Base-by-base conservation (phyloP, 2,113 vertebrate genomes). In the Trinectes maculatus region DNA sequence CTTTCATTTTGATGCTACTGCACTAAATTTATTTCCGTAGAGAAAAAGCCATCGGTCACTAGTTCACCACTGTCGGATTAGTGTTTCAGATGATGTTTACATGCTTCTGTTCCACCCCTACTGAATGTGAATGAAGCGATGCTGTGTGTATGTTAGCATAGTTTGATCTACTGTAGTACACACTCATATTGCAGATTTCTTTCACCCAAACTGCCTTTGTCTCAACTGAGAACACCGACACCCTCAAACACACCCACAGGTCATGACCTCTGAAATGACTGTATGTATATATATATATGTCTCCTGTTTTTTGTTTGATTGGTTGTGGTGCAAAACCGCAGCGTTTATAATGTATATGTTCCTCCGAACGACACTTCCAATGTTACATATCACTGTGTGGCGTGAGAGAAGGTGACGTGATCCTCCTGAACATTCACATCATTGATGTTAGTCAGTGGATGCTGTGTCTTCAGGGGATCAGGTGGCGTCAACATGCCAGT, bases 51-150 rank as follows among this genome's bases (percentile, higher is more conserved):
- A n/a, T 76, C 55, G 54, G 37, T 61, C 58, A 24, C 44, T 74
- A 54, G 39, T 54, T 79, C 44, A 51, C 49, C 39, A 2, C 42
- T 13, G 18, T 62, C 63, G 59, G 25, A 48, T 65, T 68, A 74
- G 46, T 39, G 26, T 77, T 80, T 71, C 54, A 54, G 52, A 29
- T 76, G 57, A 52, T 76, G 79, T 89, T 90, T 89, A 85, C 85
- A 77, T 79, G 67, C 18, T 77, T 77, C 51, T 68, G 73, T 77
- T 67, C 60, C 68, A 77, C 66, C 79, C 78, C 43, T 73, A 78
- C 49, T 48, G 76, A 84, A 90, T 91, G 86, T 91, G 90, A 91
- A 89, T 77, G 63, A 72, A 71, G 58, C 62, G 37, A 36, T 56
- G 73, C 51, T 71, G 74, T 84, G 61, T 61, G 68, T 77, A 54